A percentile compares a stretch with the other conserved stretches of the same genome.
phyloP scores from a whole-genome alignment of 2,888 invertebrate genomes.

The Nipponacmea schrenckii region DNA sequence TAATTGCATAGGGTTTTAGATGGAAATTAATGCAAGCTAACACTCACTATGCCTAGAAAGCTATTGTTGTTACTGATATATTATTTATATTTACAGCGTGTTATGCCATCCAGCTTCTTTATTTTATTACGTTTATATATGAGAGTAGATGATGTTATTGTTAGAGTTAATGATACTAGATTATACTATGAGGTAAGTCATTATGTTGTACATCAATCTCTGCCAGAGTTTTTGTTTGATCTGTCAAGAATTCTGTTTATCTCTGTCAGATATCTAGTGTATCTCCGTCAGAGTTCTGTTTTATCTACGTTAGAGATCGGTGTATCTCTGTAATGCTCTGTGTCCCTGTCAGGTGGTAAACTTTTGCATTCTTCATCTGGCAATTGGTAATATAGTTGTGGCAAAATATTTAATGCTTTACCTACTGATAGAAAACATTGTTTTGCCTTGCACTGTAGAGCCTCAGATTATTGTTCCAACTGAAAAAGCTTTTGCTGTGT shows the following conservation, averaged over 20 bases:
- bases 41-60: no score
- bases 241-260: no score
- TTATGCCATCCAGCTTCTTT: conserved; percentile 95
- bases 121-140: conserved; percentile 90
- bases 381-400: no score
- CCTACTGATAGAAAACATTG: no score
- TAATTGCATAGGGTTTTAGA: no score
- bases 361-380: no score
- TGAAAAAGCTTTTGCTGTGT: no score
- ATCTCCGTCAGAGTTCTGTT: not conserved
- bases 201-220: not conserved
- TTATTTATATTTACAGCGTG: conserved; percentile 76
- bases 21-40: no score
- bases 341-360: no score
- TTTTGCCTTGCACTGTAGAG: no score
- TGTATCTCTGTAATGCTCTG: not conserved
- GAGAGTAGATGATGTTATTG: conserved; percentile 91
- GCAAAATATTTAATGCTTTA: no score
- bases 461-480: no score
- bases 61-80: not conserved
- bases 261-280: not conserved
- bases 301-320: not conserved
- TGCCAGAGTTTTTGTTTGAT: not conserved
- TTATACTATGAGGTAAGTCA: conserved; percentile 60
- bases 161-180: conserved; percentile 85